Percentiles rank a stretch among this genome's conserved stretches.
These are phyloP conservation scores for Mormyrus hasselquistii DNA, from an alignment of 2,797 vertebrate genomes.

Conservation along the genomic window DNA sequence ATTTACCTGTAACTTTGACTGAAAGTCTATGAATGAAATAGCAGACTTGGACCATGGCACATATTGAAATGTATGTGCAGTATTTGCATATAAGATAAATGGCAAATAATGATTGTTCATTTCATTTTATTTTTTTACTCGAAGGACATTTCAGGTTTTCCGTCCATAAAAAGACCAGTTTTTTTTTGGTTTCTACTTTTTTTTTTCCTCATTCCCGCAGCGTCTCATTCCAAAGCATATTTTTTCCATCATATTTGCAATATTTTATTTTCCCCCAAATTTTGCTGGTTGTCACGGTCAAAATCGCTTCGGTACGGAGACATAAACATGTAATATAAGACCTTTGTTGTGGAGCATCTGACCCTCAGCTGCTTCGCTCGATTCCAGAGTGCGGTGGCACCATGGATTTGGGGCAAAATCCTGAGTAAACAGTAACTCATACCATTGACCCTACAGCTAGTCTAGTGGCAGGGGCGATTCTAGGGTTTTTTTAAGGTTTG, in stretches of 20 bases:
- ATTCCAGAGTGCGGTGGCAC: neutral
- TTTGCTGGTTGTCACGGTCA: neutral
- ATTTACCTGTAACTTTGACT: neutral
- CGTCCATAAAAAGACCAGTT: neutral
- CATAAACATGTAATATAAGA: neutral
- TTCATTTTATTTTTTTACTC: neutral
- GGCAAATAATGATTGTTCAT: neutral
- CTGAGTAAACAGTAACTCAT: neutral
- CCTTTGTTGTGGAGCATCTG: neutral
- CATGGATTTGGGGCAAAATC: neutral
- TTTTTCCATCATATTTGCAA: constrained; percentile 2
- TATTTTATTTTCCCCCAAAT: neutral
- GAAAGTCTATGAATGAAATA: neutral
- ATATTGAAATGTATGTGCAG: neutral
- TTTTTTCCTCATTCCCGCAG: neutral
- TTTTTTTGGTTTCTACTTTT: neutral
- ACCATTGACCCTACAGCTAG: neutral
- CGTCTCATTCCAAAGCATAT: neutral
- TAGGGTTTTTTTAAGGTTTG: neutral
- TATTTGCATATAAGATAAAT: neutral
- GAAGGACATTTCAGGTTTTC: neutral
- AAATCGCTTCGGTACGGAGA: neutral
- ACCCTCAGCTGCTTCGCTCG: neutral
- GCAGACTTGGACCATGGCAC: neutral
- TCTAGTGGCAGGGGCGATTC: neutral